Base-by-base conservation (phyloP, 2,888 invertebrate genomes). In the Molorchus minor region DNA sequence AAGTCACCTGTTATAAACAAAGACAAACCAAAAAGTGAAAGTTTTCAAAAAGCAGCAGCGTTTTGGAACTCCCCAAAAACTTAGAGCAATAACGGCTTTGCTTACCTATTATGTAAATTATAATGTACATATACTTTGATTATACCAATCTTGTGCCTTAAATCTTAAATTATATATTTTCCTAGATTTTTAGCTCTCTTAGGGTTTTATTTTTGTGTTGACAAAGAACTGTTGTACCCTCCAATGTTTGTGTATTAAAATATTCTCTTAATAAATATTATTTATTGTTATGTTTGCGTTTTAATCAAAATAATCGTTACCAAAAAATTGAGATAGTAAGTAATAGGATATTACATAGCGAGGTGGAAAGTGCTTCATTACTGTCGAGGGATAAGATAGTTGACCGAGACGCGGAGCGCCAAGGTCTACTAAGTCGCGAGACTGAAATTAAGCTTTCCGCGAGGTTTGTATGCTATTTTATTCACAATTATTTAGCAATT, bases 21-120 rank as follows among this genome's bases (percentile, higher is more conserved):
- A 54, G 70, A 71, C 46, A 76, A 73, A 67, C 73, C 74, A 47
- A 78, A 77, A 71, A 79, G 76, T 64, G 79, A 79, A 56, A 77
- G 73, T 57, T 81, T 80, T 67, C 73, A 76, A 58, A 80, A 77
- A 67, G 80, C 78, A n/a, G 72, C 79, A 1, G 80, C 79, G 21
- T 81, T 81, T 72, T 80, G 80, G 80, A 80, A 78, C 62, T 70
- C 74, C 45, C 72, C 77, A 10, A 76, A 77, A 73, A 69, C 65
- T 35, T 71, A 65, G 65, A 43, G 15, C 30, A 60, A 62, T 60
- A 46, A 53, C 19, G 54, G 58, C 47, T 58, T 25, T 51, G 20
- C 52, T 54, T 56, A 38, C 45, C 41, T 52, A 51, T 43, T 65
- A 41, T 65, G 55, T 64, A 55, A 46, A 53, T 41, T 49, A 38